phyloP scores from a whole-genome alignment of 2,797 vertebrate species.

The Macropus fuliginosus region DNA sequence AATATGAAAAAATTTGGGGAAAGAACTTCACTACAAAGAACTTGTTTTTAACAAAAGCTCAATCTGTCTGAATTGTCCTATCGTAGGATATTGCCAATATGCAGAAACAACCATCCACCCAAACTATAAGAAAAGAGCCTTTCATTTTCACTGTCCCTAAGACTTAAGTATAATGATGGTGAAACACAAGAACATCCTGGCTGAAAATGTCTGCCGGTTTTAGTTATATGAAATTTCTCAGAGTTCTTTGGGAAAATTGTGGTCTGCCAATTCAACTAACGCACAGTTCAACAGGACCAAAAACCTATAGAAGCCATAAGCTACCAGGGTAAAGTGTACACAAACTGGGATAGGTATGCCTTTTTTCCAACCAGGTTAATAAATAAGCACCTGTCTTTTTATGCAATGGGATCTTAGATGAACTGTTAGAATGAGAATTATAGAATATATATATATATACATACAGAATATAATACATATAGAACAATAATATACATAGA shows the following conservation, averaged over 20 bases:
- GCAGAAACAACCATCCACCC: background rate
- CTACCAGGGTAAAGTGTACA: background rate
- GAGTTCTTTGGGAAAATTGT: background rate
- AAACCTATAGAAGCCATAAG: constrained; percentile 14
- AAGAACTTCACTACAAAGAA: constrained; percentile 16
- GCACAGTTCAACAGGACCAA: background rate
- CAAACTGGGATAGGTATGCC: background rate
- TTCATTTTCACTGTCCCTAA: constrained; percentile 27
- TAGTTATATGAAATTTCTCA: background rate
- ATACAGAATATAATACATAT: too few species aligned
- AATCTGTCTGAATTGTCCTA: constrained; percentile 46
- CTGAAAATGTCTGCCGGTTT: background rate
- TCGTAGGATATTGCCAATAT: background rate
- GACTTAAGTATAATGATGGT: background rate
- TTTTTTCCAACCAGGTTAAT: background rate
- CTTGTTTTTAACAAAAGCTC: background rate
- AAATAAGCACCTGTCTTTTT: background rate
- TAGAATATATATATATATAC: background rate
- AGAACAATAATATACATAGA: too few species aligned
- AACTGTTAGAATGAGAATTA: background rate
- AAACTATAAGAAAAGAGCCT: constrained; percentile 33
- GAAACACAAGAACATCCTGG: background rate
- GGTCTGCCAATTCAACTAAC: background rate
- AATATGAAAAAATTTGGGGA: background rate
- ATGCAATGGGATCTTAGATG: constrained; percentile 25